phyloP scores from a whole-genome alignment of 2,888 invertebrate genomes.

The Scaptomyza flava region DNA sequence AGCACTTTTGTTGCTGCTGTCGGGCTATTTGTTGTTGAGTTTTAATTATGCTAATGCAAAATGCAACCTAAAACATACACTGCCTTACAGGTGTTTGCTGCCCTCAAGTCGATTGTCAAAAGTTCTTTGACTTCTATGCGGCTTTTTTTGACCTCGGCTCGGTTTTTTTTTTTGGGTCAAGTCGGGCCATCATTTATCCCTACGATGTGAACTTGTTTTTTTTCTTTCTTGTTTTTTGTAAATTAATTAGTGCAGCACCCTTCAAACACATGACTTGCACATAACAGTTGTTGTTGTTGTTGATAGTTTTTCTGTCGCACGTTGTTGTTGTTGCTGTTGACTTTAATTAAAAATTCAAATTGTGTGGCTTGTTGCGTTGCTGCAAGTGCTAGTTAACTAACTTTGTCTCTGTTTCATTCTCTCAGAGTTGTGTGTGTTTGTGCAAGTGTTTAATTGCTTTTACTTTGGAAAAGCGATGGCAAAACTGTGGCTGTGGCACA shows the following conservation, averaged over 20 bases:
- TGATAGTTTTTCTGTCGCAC: too few species aligned
- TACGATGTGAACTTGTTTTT: conserved; percentile 21
- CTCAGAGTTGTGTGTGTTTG: background rate
- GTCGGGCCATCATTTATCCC: conserved; percentile 32
- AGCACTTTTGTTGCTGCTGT: conserved; percentile 48
- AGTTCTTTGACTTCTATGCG: conserved; percentile 48
- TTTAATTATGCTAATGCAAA: conserved; percentile 77
- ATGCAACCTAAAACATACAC: conserved; percentile 28
- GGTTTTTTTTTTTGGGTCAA: conserved; percentile 45
- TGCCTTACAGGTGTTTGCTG: conserved; percentile 38
- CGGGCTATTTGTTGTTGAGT: conserved; percentile 51
- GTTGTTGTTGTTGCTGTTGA: conserved; percentile 6
- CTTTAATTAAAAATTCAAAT: conserved; percentile 65
- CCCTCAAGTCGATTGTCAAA: conserved; percentile 28
- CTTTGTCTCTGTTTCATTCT: background rate
- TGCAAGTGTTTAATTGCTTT: conserved; percentile 56
- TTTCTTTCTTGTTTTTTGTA: conserved; percentile 13
- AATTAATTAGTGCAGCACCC: conserved; percentile 48
- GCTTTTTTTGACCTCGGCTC: conserved; percentile 10
- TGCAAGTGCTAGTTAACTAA: conserved; percentile 8
- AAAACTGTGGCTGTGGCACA: background rate
- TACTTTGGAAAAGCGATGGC: conserved; percentile 15
- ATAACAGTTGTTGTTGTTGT: conserved; percentile 13
- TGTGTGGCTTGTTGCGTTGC: conserved; percentile 21
- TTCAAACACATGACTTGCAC: background rate